A percentile compares a stretch with the other conserved stretches of the same genome.
Evolutionary conservation across 2,888 invertebrate species (phyloP).

Genomic region (Amiota communis): DNA sequence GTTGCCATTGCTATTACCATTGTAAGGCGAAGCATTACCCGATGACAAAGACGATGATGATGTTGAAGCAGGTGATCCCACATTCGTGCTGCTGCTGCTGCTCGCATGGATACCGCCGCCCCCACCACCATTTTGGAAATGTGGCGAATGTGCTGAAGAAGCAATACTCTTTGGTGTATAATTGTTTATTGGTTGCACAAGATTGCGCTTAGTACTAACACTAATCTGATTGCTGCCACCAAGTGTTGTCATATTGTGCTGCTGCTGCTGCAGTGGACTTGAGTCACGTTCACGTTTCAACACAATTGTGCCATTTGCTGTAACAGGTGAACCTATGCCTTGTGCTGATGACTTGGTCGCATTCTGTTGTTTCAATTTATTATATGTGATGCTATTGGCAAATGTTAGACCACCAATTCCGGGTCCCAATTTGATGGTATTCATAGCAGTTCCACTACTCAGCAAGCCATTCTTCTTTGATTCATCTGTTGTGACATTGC

Average conservation of each 20-base stretch:
- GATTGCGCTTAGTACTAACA: conserved; percentile 59
- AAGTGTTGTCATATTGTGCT: conserved; percentile 58
- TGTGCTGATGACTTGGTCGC: conserved; percentile 58
- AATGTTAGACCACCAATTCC: conserved; percentile 73
- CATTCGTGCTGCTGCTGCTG: conserved; percentile 45
- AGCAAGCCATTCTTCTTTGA: conserved; percentile 44
- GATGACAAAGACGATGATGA: conserved; percentile 36
- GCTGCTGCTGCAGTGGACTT: conserved; percentile 62
- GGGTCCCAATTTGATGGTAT: conserved; percentile 72
- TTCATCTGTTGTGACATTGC: conserved; percentile 34
- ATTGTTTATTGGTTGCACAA: conserved; percentile 48
- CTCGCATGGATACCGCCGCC: conserved; percentile 30
- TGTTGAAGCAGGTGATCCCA: conserved; percentile 47
- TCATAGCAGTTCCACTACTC: conserved; percentile 52
- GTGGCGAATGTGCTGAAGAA: conserved; percentile 63
- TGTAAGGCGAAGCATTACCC: conserved; percentile 41
- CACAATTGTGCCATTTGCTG: conserved; percentile 62
- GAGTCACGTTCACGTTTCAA: conserved; percentile 69
- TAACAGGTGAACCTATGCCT: conserved; percentile 46
- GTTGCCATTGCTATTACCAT: conserved; percentile 45
- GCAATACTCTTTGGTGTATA: conserved; percentile 70
- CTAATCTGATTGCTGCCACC: conserved; percentile 46
- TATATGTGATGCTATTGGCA: conserved; percentile 72
- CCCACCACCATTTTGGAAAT: conserved; percentile 47
- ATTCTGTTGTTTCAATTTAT: conserved; percentile 70